These are phyloP conservation scores for Tachysurus fulvidraco DNA, from an alignment of 2,113 vertebrate genomes.

Conservation along the genomic window DNA sequence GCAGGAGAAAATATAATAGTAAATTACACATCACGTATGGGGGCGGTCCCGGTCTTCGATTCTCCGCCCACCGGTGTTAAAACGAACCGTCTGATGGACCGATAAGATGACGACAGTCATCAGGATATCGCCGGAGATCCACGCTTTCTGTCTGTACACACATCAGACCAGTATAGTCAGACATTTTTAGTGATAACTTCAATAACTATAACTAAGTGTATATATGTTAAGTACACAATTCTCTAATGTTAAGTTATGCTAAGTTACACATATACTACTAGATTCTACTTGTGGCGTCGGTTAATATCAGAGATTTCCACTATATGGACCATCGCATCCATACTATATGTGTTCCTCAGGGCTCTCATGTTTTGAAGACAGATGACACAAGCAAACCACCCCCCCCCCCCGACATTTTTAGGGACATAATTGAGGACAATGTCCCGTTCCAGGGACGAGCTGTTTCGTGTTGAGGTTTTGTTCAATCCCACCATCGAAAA, in stretches of 20 bases:
- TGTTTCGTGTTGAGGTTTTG: no score
- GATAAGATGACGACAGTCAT: background rate
- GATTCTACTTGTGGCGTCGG: background rate
- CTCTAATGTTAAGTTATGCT: no score
- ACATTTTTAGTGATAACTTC: background rate
- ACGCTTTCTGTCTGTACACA: background rate
- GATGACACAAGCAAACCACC: no score
- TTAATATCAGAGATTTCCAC: background rate
- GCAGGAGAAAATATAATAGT: constrained; percentile 51
- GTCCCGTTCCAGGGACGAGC: no score
- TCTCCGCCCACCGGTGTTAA: background rate
- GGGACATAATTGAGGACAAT: no score
- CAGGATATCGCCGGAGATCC: background rate
- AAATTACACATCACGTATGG: constrained; percentile 7
- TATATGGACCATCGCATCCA: background rate
- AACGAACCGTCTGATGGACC: background rate
- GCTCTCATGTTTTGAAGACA: no score
- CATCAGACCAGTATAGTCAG: background rate
- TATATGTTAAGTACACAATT: background rate
- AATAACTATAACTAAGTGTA: background rate
- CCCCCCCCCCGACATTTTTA: no score
- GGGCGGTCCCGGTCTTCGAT: background rate
- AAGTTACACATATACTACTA: background rate
- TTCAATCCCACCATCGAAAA: no score
- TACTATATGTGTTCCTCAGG: background rate